Evolutionary conservation across 2,797 vertebrate genomes (phyloP).

Genomic region (Gallirallus australis): DNA sequence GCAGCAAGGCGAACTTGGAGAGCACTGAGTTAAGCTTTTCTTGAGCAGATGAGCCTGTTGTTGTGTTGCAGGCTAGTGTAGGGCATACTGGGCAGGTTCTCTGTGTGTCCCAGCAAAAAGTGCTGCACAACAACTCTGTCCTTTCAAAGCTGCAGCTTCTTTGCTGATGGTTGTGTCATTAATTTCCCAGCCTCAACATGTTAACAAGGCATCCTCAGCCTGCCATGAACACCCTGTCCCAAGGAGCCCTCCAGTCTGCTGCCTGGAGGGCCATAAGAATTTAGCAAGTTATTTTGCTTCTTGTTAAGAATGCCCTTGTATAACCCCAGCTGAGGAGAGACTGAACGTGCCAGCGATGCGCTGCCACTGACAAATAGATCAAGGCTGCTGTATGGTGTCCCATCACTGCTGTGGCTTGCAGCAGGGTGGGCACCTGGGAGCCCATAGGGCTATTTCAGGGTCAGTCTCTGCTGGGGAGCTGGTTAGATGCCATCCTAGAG

Average conservation of each 20-base stretch:
- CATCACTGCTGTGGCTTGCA: background rate
- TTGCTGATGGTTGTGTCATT: background rate
- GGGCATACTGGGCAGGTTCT: background rate
- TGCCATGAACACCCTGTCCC: background rate
- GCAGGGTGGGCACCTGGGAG: background rate
- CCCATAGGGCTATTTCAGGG: background rate
- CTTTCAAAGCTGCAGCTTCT: background rate
- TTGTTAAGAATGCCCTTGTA: background rate
- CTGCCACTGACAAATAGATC: background rate
- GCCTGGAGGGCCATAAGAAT: background rate
- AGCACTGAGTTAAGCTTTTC: fast-evolving
- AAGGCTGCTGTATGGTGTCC: background rate
- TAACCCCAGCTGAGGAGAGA: background rate
- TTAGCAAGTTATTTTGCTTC: background rate
- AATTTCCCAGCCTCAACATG: background rate
- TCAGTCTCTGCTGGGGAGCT: background rate
- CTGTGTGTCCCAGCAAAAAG: background rate
- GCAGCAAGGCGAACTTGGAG: background rate
- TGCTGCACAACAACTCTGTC: background rate
- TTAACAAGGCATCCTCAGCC: background rate
- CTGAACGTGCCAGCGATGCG: fast-evolving
- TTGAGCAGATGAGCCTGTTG: fast-evolving
- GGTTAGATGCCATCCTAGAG: background rate
- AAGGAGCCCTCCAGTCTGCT: background rate
- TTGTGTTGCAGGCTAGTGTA: background rate